phyloP scores from a whole-genome alignment of 2,113 vertebrate species.

The Morone chrysops region DNA sequence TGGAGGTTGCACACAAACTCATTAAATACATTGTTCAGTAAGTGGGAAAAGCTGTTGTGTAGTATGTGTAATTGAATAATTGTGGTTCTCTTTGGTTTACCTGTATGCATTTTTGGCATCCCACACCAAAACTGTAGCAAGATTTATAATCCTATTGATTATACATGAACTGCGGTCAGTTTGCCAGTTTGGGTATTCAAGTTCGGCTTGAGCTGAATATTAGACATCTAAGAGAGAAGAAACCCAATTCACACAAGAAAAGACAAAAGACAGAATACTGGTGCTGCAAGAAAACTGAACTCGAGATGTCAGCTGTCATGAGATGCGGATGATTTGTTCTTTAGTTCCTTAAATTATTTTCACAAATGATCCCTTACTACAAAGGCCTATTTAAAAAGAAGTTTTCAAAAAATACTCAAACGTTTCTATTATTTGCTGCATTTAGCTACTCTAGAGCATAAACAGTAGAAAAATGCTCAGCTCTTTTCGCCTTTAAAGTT shows the following conservation, averaged over 20 bases:
- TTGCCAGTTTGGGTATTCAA: neutral
- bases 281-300: neutral
- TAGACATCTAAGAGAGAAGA: neutral
- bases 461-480: neutral
- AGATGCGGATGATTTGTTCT: neutral
- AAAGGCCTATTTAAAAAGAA: neutral
- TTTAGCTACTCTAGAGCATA: neutral
- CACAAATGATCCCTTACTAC: neutral
- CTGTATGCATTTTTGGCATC: slow-evolving; percentile 6
- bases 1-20: slow-evolving; percentile 37
- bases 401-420: neutral
- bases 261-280: neutral
- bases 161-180: neutral
- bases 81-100: slow-evolving; percentile 14
- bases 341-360: neutral
- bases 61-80: slow-evolving; percentile 4
- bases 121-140: neutral
- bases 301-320: neutral
- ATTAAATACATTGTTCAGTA: slow-evolving; percentile 9
- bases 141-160: neutral
- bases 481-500: neutral
- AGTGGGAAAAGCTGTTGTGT: slow-evolving; percentile 9
- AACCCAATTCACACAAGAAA: neutral
- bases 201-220: too few relatives aligned
- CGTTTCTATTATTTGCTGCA: neutral